Base-by-base conservation (phyloP, 2,888 invertebrate species). In the Zaprionus obscuricornis region DNA sequence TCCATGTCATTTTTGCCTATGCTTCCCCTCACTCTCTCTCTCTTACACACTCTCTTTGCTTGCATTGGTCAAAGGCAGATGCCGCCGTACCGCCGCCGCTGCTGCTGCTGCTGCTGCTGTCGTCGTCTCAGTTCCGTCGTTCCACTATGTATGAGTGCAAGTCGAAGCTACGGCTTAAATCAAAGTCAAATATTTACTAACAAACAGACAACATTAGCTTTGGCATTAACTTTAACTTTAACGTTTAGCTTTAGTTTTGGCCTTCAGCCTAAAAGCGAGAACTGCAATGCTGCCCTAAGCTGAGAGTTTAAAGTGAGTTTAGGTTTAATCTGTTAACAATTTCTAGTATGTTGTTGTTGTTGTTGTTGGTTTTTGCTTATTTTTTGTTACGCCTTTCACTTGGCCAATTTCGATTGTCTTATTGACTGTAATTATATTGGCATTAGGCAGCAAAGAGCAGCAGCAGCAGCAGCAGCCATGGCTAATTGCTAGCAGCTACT, bases 161-260 rank as follows among this genome's bases (percentile, higher is more conserved):
- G 33, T 40, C 47, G 59, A 66, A 56, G n/a, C 66, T 69, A 68
- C 79, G 85, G 77, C 84, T 76, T 76, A 85, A 87, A 85, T 85
- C 87, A 87, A 86, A 86, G 82, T 54, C 75, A 86, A 86, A 86
- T 77, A 85, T 84, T 86, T 82, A 73, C 62, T 47, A 46, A 57
- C 59, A 71, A 55, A 47, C 62, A 69, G 57, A 63, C 64, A 60
- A 49, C 46, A 68, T 69, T 66, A 58, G 66, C 57, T 42, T 51
- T 43, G 39, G n/a, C n/a, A n/a, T n/a, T n/a, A n/a, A n/a, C n/a
- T n/a, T n/a, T n/a, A n/a, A n/a, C n/a, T n/a, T 6, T 20, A 37
- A 34, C 7, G 14, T 34, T 69, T 66, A 58, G 66, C 57, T 42
- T 51, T 43, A 36, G 37, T 20, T 43, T 54, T 36, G 43, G 50